Evolutionary conservation across 92 coral and sea anemone genomes (phyloP).

Genomic region (Micromussa lordhowensis): DNA sequence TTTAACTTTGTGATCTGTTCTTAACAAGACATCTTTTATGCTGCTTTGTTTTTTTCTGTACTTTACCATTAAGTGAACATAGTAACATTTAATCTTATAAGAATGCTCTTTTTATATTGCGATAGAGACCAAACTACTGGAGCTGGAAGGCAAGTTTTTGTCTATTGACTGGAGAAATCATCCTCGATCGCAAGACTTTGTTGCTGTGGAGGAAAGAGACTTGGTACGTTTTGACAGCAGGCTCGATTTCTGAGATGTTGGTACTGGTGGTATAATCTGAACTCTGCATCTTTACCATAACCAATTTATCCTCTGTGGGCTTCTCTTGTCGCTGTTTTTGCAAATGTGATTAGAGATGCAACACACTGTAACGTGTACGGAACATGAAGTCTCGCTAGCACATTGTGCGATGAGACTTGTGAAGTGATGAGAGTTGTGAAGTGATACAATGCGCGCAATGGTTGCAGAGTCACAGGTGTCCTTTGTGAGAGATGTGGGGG

Average conservation of each 20-base stretch:
- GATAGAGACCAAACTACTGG: conserved; percentile 70
- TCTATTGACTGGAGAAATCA: conserved; percentile 86
- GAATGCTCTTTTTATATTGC: background rate
- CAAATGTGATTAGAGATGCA: no score
- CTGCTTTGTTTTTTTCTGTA: background rate
- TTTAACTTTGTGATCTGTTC: no score
- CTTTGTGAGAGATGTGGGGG: background rate
- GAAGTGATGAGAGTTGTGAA: background rate
- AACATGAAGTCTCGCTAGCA: background rate
- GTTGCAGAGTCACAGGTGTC: background rate
- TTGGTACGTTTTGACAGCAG: conserved; percentile 52
- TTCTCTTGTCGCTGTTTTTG: no score
- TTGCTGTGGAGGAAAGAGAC: conserved; percentile 65
- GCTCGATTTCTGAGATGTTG: background rate
- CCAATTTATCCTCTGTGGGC: no score
- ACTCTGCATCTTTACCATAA: background rate
- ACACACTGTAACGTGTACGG: background rate
- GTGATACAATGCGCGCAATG: background rate
- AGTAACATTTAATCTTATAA: no score
- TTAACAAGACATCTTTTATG: background rate
- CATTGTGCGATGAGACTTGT: no score
- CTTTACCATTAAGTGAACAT: background rate
- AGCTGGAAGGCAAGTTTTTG: conserved; percentile 54
- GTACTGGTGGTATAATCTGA: background rate
- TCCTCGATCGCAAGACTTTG: conserved; percentile 70